A percentile compares a stretch with the other conserved stretches of the same genome.
These are phyloP conservation scores for Molanna angustata DNA, from an alignment of 2,888 invertebrate species.

Conservation along the genomic window DNA sequence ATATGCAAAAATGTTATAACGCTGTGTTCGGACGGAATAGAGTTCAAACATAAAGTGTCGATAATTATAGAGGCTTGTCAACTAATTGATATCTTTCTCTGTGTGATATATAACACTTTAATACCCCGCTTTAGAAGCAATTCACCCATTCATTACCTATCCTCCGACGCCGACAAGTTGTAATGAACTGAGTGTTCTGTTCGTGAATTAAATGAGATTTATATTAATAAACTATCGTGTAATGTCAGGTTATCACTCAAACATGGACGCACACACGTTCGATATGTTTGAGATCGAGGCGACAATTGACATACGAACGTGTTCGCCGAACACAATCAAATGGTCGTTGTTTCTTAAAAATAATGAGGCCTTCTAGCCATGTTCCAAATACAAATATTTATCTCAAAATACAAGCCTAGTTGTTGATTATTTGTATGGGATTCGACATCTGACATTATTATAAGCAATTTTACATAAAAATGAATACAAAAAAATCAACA, in stretches of 20 bases:
- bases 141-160: conserved; percentile 9
- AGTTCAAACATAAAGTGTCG: not conserved
- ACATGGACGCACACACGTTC: too few relatives aligned
- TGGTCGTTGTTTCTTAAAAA: too few relatives aligned
- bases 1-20: conserved; percentile 17
- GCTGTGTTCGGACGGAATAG: not conserved
- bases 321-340: too few relatives aligned
- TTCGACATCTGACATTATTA: too few relatives aligned
- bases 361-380: too few relatives aligned
- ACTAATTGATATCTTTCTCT: conserved; percentile 20
- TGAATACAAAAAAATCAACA: too few relatives aligned
- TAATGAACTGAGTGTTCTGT: not conserved
- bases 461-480: too few relatives aligned
- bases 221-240: conserved; percentile 4
- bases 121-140: conserved; percentile 2
- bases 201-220: conserved; percentile 11
- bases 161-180: conserved; percentile 15
- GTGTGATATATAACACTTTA: conserved; percentile 16
- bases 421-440: too few relatives aligned
- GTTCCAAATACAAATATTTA: too few relatives aligned
- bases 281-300: too few relatives aligned
- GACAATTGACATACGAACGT: too few relatives aligned
- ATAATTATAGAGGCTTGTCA: conserved; percentile 6
- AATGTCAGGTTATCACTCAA: not conserved
- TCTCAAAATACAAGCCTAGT: too few relatives aligned